phyloP scores from a whole-genome alignment of 2,888 invertebrate genomes.

The Amblyteles armatorius region DNA sequence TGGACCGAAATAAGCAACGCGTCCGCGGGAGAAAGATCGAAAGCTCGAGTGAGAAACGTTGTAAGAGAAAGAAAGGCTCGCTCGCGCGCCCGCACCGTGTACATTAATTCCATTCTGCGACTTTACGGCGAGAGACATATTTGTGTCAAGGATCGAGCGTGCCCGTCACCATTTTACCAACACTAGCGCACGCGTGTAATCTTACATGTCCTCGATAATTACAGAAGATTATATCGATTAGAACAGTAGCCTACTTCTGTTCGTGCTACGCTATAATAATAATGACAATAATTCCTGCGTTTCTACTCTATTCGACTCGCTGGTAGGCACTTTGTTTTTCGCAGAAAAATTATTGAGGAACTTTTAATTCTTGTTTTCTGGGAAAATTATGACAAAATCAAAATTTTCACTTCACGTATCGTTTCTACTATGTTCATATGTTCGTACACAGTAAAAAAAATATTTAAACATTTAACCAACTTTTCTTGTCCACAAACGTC shows the following conservation, averaged over 20 bases:
- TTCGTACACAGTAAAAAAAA: too few relatives aligned
- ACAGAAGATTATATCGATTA: conserved; percentile 50
- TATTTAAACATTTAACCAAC: too few relatives aligned
- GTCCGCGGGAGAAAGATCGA: conserved; percentile 58
- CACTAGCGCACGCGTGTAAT: background rate
- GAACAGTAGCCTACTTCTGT: conserved; percentile 39
- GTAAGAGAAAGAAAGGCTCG: conserved; percentile 48
- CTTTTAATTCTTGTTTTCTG: too few relatives aligned
- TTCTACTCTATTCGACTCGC: too few relatives aligned
- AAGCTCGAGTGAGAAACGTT: background rate
- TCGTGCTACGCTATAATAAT: background rate
- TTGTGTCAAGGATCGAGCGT: conserved; percentile 66
- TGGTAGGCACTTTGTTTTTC: too few relatives aligned
- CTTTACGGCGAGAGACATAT: conserved; percentile 37
- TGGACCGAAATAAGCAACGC: conserved; percentile 76
- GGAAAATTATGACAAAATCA: too few relatives aligned
- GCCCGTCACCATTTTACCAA: conserved; percentile 33
- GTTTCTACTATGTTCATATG: too few relatives aligned
- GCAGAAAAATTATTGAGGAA: too few relatives aligned
- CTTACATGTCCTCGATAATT: conserved; percentile 60
- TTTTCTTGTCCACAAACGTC: too few relatives aligned
- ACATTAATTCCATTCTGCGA: conserved; percentile 56
- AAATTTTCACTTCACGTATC: too few relatives aligned
- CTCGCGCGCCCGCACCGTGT: conserved; percentile 38
- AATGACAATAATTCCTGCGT: background rate